These are phyloP conservation scores for Kryphioiulus occultus DNA, from an alignment of 2,888 invertebrate species.

Conservation along the genomic window DNA sequence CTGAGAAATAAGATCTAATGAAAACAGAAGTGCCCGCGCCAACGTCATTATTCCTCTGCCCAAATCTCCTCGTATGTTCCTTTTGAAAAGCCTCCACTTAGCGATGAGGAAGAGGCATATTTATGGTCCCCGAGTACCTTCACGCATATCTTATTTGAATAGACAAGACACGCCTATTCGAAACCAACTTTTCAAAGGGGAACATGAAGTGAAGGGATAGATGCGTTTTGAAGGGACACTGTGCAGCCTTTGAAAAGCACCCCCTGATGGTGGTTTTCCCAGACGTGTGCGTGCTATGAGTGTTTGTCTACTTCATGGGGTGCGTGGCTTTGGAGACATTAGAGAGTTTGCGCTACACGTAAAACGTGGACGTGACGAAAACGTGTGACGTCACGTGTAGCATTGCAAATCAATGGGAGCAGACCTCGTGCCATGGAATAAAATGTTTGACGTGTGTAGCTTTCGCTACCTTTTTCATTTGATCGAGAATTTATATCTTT, in stretches of 20 bases:
- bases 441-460: too few relatives aligned
- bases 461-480: too few relatives aligned
- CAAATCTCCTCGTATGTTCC: background rate
- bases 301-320: background rate
- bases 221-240: background rate
- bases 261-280: background rate
- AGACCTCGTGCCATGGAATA: too few relatives aligned
- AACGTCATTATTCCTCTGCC: background rate
- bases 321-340: too few relatives aligned
- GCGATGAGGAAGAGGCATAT: conserved; percentile 24
- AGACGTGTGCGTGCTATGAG: background rate
- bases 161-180: background rate
- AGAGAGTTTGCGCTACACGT: too few relatives aligned
- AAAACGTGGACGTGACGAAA: too few relatives aligned
- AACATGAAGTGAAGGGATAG: background rate
- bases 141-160: background rate
- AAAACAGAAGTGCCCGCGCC: conserved; percentile 23
- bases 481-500: too few relatives aligned
- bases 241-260: background rate
- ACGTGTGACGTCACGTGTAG: too few relatives aligned
- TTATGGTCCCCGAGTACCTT: background rate
- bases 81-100: background rate
- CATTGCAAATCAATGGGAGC: too few relatives aligned
- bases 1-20: conserved; percentile 27
- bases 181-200: background rate